Conservation (phyloP, 2,888 invertebrate genomes). For the Anticlea derivata region DNA sequence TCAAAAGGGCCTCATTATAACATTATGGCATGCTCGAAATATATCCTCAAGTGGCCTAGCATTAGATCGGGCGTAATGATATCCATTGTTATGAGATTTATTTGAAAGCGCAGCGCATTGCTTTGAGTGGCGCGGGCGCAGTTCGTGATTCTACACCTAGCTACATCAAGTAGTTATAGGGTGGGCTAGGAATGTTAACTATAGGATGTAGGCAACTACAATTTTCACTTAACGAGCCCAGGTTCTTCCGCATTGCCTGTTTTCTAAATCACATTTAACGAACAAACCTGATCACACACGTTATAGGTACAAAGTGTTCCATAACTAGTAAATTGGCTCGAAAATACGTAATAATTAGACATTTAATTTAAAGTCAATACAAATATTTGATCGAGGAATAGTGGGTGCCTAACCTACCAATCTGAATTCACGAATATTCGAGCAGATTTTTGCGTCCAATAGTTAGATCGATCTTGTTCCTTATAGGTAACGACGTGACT, state of each 20-base stretch:
- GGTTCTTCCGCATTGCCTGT: too few species aligned
- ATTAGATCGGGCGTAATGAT: slow-evolving; percentile 3
- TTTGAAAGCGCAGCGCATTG: slow-evolving; percentile 12
- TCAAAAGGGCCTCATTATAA: not conserved
- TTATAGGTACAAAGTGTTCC: too few species aligned
- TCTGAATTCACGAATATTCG: too few species aligned
- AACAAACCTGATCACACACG: too few species aligned
- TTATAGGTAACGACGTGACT: slow-evolving; percentile 2
- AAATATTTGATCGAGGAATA: too few species aligned
- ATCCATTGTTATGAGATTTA: slow-evolving; percentile 20
- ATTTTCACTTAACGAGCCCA: too few species aligned
- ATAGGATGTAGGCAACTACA: too few species aligned
- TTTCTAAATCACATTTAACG: too few species aligned
- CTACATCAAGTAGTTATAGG: not conserved
- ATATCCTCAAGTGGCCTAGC: not conserved
- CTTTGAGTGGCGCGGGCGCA: slow-evolving; percentile 11
- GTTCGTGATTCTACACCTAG: not conserved
- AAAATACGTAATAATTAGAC: too few species aligned
- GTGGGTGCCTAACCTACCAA: too few species aligned
- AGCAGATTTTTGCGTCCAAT: not conserved
- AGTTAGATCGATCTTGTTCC: not conserved
- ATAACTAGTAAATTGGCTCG: too few species aligned
- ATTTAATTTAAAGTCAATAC: too few species aligned
- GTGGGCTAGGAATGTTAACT: not conserved
- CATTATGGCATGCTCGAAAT: slow-evolving; percentile 6